Evolutionary conservation across 2,113 vertebrate species (phyloP), one percentile per base, ranked within the genome.

Genomic region (Budorcas taxicolor): DNA sequence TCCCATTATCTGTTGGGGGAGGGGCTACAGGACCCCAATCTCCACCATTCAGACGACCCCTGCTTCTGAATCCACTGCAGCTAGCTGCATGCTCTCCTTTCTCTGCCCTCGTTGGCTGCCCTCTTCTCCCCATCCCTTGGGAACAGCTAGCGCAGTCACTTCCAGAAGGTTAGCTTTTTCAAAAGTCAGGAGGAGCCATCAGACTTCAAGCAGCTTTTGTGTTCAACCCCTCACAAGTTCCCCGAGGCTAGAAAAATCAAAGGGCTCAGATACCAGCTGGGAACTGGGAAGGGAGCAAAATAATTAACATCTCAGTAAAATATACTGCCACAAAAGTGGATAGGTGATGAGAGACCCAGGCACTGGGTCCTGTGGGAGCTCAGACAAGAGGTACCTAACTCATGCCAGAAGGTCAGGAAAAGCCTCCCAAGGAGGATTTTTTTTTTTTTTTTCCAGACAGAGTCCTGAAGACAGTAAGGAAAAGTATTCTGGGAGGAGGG

Each of bases 201-300:
- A 93, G 93, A 97, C 95, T 95, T 98, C 96, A 97, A 94, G 95
- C 57, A 90, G 93, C 82, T 71, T 84, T 74, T 90, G 80, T 95
- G 83, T 95, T 85, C 89, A 71, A 95, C 64, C 92, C 27, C 6
- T 27, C 53, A 31, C 90, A 95, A 95, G 62, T 76, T 90, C 96
- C 98, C 94, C 0, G 14, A 96, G 94, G 97, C 96, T 90, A 76
- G 60, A 57, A 86, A 97, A 96, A 97, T 95, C 96, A 97, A 97
- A 96, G 55, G 5, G 62, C 31, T 91, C 67, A 58, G 91, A 67
- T 92, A 60, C 83, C 94, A 91, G 94, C 89, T 87, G 93, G 86
- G 62, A 96, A 96, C 74, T 47, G 58, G 84, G 76, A 92, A 82
- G 57, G 43, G 33, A 1, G 0, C 0, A 0, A 91, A 78, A 45